These are phyloP conservation scores for Xanthorhoe designata DNA, from an alignment of 2,888 invertebrate genomes.

Conservation along the genomic window DNA sequence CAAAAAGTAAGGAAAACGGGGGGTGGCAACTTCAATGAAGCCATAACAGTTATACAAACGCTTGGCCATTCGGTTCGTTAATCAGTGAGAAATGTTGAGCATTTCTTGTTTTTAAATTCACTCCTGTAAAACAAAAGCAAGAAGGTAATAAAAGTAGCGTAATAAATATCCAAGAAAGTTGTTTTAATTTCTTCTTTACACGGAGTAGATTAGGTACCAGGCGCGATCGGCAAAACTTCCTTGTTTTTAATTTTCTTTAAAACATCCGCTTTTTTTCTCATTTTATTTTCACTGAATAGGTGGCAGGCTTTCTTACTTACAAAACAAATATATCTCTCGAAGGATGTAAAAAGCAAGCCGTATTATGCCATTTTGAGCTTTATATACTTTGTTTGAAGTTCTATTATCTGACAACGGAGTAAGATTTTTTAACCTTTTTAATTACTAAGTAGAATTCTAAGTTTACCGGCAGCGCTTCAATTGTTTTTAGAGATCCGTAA, in stretches of 20 bases:
- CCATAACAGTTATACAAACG: constrained; percentile 7
- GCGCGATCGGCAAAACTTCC: constrained; percentile 82
- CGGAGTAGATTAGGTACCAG: constrained; percentile 78
- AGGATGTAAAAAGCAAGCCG: constrained; percentile 59
- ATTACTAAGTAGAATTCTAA: constrained; percentile 71
- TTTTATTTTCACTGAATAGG: constrained; percentile 80
- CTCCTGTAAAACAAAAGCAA: constrained; percentile 67
- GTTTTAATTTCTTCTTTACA: constrained; percentile 84
- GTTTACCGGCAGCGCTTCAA: constrained; percentile 57
- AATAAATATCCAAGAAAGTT: constrained; percentile 85
- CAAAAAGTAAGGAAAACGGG: not conserved
- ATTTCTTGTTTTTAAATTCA: constrained; percentile 67
- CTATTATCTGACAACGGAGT: constrained; percentile 59
- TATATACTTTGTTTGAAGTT: constrained; percentile 60
- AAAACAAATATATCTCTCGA: constrained; percentile 72
- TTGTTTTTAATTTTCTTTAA: constrained; percentile 85
- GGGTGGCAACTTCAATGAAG: not conserved
- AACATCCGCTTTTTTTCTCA: constrained; percentile 77
- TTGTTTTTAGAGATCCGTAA: constrained; percentile 58
- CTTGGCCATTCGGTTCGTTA: constrained; percentile 45
- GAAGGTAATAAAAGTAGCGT: constrained; percentile 75
- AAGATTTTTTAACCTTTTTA: constrained; percentile 69
- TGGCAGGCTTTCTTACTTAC: constrained; percentile 79
- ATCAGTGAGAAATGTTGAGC: constrained; percentile 49
- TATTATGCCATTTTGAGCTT: constrained; percentile 62